Percentiles rank a stretch among this genome's conserved stretches.
Conservation (phyloP, 2,113 vertebrate genomes). For the Eidolon helvum region DNA sequence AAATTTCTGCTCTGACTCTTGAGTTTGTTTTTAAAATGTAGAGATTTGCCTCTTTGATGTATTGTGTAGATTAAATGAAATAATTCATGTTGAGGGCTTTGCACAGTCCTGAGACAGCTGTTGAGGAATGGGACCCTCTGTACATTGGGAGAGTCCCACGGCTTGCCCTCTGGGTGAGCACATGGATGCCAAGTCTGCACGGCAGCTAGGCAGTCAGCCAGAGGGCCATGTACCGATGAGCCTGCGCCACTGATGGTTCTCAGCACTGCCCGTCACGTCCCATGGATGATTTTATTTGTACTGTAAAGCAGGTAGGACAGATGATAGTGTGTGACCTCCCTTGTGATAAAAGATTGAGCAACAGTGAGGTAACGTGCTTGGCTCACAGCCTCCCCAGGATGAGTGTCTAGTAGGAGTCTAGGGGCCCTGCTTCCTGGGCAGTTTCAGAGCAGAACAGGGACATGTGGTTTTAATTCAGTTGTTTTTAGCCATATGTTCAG, state of each 20-base stretch:
- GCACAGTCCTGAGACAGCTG: background rate
- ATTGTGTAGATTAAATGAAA: background rate
- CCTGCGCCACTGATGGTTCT: accelerated
- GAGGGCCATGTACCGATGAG: background rate
- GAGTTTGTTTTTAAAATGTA: background rate
- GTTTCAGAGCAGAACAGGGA: background rate
- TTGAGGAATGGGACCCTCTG: background rate
- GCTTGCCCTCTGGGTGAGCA: background rate
- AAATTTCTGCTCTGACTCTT: background rate
- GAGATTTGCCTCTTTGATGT: background rate
- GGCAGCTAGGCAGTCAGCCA: background rate
- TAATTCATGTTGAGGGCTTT: background rate
- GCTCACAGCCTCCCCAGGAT: background rate
- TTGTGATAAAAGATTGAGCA: background rate
- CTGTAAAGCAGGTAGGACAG: background rate
- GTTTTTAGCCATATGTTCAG: background rate
- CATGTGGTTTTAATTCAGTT: background rate
- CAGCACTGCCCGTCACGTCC: background rate
- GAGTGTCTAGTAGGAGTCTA: background rate
- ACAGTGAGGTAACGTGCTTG: background rate
- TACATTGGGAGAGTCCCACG: background rate
- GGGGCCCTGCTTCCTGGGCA: background rate
- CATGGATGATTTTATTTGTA: background rate
- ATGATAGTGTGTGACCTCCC: background rate
- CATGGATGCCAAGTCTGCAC: accelerated